Conservation (phyloP, 2,113 vertebrate species). For the Narcine bancroftii region DNA sequence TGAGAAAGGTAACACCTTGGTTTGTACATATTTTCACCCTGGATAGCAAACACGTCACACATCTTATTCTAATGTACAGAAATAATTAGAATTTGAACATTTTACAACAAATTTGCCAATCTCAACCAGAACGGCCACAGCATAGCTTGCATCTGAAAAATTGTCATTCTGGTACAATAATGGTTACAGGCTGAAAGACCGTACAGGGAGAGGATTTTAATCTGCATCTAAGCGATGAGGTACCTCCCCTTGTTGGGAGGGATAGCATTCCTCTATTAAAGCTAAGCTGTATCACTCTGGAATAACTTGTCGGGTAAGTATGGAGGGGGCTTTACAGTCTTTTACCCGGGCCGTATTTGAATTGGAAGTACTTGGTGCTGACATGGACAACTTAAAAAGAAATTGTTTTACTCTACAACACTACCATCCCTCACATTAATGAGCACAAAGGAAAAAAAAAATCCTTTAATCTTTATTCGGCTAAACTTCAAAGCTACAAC, state of each 20-base stretch:
- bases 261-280: no score
- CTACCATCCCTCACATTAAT: background rate
- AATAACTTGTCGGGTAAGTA: no score
- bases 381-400: background rate
- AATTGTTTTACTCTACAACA: background rate
- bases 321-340: no score
- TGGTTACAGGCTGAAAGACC: background rate
- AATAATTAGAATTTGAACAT: background rate
- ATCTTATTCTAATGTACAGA: background rate
- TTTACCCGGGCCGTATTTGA: background rate
- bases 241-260: no score
- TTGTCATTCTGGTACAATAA: background rate
- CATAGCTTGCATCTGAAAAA: background rate
- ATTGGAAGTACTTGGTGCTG: background rate
- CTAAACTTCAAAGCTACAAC: conserved; percentile 23
- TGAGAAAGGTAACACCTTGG: background rate
- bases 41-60: background rate
- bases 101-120: background rate
- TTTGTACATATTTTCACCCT: background rate
- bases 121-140: background rate
- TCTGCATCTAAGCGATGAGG: background rate
- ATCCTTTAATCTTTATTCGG: conserved; percentile 29
- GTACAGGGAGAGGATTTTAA: background rate
- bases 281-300: no score
- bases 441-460: background rate